Base-by-base conservation (phyloP, 2,888 invertebrate genomes). In the Neocrepidodera transversa region DNA sequence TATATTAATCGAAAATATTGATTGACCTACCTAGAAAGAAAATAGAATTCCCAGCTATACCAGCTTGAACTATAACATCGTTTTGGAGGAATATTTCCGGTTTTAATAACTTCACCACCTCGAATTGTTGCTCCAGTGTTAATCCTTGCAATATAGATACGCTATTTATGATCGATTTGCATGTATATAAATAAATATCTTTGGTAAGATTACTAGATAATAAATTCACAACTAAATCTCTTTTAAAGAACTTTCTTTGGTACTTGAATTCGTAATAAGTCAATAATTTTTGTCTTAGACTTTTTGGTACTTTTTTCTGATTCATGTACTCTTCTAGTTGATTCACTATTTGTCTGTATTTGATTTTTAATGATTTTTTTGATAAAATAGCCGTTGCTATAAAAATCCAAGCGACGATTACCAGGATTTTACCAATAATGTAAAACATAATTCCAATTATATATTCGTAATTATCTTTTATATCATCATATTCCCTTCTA, bases 31-130 rank as follows among this genome's bases (percentile, higher is more conserved):
- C n/a, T 16, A 88, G 78, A 67, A 88, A 87, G 74, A 83, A 88
- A 86, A 88, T 86, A 72, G 84, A 84, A 60, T 85, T 83, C 0
- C 86, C 87, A 10, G 78, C 72, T n/a, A 83, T 82, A 0, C 85
- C 85, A 0, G 85, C 84, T 56, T 83, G 83, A 11, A 84, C 75
- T 35, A 88, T 84, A 17, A 84, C 76, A 71, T 88, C 87, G 58
- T 84, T 83, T 1, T 85, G 83, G 48, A 87, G 76, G 74, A 83
- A 86, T 20, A 86, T 81, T 72, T 86, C 86, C 2, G 81, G 79
- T 42, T 77, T 80, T 13, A 87, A 74, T 65, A 81, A 78, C 16
- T 80, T 78, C 1, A 86, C 79, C 23, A 87, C 80, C 1, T 82
- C 78, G 2, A 81, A 81, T 13, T 86, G 74, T 40, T 83, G 70